Evolutionary conservation across 2,113 vertebrate species (phyloP).

Genomic region (Peucedramus taeniatus): DNA sequence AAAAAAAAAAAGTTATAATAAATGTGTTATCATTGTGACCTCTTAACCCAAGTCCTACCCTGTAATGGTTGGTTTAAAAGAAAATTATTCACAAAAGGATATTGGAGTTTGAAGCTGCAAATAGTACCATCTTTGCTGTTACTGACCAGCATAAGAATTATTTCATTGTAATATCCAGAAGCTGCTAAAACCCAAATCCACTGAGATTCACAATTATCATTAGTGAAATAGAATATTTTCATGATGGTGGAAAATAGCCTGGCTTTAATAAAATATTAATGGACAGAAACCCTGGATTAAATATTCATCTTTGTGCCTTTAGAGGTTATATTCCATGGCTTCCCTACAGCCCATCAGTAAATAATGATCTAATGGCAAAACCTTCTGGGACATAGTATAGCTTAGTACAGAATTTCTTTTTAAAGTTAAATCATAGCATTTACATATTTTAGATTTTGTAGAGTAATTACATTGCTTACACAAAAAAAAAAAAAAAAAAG

Average conservation of each 20-base stretch:
- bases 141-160: not conserved
- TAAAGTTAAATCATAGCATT: conserved; percentile 19
- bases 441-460: not conserved
- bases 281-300: conserved; percentile 29
- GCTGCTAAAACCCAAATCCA: not conserved
- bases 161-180: not conserved
- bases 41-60: not conserved
- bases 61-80: not conserved
- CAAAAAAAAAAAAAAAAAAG: not conserved
- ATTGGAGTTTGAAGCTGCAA: not conserved
- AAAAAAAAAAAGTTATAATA: not conserved
- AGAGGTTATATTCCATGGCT: conserved; percentile 23
- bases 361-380: conserved; percentile 60
- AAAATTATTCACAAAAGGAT: not conserved
- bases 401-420: not conserved
- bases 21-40: not conserved
- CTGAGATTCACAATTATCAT: conserved; percentile 35
- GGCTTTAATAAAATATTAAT: conserved; percentile 59
- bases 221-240: conserved; percentile 32
- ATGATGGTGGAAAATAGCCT: not conserved
- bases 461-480: not conserved
- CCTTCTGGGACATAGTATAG: conserved; percentile 5
- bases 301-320: conserved; percentile 53
- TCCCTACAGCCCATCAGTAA: conserved; percentile 51
- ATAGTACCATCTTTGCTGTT: not conserved